Percentiles rank a stretch among this genome's conserved stretches.
phyloP scores from a whole-genome alignment of 2,113 vertebrate species.

The Pithys albifrons region DNA sequence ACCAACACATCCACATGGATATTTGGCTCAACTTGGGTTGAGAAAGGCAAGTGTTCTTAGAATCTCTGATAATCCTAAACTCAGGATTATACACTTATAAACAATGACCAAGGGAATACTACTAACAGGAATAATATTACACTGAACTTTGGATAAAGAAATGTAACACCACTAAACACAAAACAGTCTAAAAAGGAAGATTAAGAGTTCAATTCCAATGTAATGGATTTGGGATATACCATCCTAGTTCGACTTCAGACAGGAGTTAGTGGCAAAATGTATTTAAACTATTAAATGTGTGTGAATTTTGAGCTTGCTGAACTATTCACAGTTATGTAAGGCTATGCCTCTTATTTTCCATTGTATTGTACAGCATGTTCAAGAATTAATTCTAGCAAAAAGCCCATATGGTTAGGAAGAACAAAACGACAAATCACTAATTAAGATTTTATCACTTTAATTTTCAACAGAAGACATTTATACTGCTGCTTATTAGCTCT shows the following conservation, averaged over 20 bases:
- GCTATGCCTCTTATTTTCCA: conserved; percentile 25
- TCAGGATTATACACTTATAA: background rate
- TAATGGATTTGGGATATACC: background rate
- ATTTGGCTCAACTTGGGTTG: background rate
- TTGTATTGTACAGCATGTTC: conserved; percentile 19
- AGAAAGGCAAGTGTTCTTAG: background rate
- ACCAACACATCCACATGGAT: background rate
- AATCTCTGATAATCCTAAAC: background rate
- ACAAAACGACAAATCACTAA: conserved; percentile 52
- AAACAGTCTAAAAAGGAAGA: background rate
- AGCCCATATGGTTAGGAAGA: conserved; percentile 36
- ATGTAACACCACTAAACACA: background rate
- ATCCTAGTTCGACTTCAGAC: background rate
- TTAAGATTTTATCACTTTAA: conserved; percentile 46
- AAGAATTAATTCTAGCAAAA: conserved; percentile 30
- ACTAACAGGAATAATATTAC: background rate
- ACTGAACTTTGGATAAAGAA: background rate
- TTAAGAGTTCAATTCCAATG: background rate
- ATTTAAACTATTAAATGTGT: background rate
- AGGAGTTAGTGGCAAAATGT: background rate
- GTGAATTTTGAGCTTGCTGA: conserved; percentile 9
- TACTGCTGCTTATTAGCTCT: conserved; percentile 1
- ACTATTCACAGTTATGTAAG: conserved; percentile 10
- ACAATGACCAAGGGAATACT: background rate
- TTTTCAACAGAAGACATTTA: conserved; percentile 42